Percentiles rank a stretch among this genome's conserved stretches.
These are phyloP conservation scores for Ditula angustiorana DNA, from an alignment of 2,888 invertebrate genomes.

Conservation along the genomic window DNA sequence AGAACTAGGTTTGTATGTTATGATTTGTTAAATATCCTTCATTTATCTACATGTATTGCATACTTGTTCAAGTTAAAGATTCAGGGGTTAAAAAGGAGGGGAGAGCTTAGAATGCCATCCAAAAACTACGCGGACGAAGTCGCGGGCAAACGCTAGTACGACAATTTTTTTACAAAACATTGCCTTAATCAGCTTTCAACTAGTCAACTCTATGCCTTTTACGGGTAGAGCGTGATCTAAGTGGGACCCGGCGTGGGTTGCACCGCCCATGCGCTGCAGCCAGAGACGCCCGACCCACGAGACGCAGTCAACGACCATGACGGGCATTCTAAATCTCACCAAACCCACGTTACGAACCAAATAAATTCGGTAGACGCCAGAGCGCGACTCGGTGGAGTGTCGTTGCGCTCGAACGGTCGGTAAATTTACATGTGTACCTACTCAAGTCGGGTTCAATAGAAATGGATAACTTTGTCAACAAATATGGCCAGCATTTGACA, in stretches of 20 bases:
- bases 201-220: conserved; percentile 12
- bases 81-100: too few species aligned
- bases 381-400: background rate
- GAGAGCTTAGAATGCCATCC: too few species aligned
- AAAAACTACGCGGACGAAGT: too few species aligned
- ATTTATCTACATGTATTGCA: too few species aligned
- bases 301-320: conserved; percentile 33
- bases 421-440: conserved; percentile 1
- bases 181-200: background rate
- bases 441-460: too few species aligned
- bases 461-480: too few species aligned
- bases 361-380: conserved; percentile 25
- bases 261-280: conserved; percentile 34
- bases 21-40: too few species aligned
- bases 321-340: conserved; percentile 14
- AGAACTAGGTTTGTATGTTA: too few species aligned
- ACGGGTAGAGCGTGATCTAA: conserved; percentile 27
- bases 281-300: conserved; percentile 38
- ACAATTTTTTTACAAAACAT: too few species aligned
- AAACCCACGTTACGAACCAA: conserved; percentile 36
- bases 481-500: too few species aligned
- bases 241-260: conserved; percentile 35
- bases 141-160: too few species aligned
- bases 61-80: too few species aligned
- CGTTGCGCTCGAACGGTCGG: conserved; percentile 3